Evolutionary conservation across 2,888 invertebrate genomes (phyloP).

Genomic region (Eurois occulta): DNA sequence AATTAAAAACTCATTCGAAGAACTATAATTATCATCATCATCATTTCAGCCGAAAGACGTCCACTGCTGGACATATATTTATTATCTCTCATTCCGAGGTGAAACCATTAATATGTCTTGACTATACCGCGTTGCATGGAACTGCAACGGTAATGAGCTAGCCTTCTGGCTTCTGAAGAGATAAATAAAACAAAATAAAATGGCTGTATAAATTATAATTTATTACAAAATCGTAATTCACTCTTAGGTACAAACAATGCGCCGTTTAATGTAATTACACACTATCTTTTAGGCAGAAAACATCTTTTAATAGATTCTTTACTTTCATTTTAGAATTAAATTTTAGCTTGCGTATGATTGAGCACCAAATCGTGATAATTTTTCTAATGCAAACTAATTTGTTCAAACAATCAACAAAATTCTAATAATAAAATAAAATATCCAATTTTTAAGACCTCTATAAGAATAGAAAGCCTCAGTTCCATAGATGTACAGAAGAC

Average conservation of each 20-base stretch:
- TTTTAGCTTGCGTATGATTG: slow-evolving; percentile 43
- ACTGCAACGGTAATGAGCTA: neutral
- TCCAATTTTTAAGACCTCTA: neutral
- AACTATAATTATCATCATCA: no score
- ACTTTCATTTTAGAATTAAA: slow-evolving; percentile 20
- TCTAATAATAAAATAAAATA: neutral
- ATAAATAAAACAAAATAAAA: slow-evolving; percentile 67
- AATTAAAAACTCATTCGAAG: no score
- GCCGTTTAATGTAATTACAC: slow-evolving; percentile 51
- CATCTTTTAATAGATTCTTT: slow-evolving; percentile 25
- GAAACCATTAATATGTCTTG: no score
- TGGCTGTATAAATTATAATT: slow-evolving; percentile 75
- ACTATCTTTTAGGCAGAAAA: slow-evolving; percentile 38
- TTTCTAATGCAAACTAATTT: slow-evolving; percentile 16
- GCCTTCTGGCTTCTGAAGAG: neutral
- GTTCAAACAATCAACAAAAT: neutral
- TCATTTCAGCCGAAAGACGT: no score
- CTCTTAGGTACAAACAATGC: slow-evolving; percentile 69
- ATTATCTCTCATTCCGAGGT: no score
- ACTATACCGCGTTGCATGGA: neutral
- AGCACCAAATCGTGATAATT: slow-evolving; percentile 53
- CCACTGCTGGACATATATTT: no score
- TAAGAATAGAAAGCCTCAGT: neutral
- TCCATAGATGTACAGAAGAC: no score
- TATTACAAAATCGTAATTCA: slow-evolving; percentile 74